Base-by-base conservation (phyloP, 2,113 vertebrate genomes). In the Tautogolabrus adspersus region DNA sequence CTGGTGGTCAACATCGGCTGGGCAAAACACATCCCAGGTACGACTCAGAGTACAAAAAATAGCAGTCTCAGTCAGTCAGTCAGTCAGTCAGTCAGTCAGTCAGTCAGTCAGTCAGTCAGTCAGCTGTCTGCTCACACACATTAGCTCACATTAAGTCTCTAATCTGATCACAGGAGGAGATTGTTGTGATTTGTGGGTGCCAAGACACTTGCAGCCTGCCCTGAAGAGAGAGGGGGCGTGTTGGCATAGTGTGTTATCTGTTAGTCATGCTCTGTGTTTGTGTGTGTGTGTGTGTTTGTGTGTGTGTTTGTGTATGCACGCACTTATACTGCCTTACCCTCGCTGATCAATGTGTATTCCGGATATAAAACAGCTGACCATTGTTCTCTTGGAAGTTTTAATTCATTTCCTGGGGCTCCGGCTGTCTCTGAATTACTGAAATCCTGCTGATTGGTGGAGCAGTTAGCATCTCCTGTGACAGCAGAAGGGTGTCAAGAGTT, bases 11-110 rank as follows among this genome's bases (percentile, higher is more conserved):
- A 98, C 94, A 99, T 99, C 78, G 97, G 98, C 93, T 99, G 98
- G 98, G 98, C 98, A 82, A 99, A 99, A 78, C 96, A 99, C 95
- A 98, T 99, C 95, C 98, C 98, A 95, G 97, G 98, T 99, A 90
- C 3, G 42, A 37, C 23, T 69, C 66, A 8, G 26, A 6, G 49
- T n/a, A 3, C 46, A 52, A 26, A 7, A 51, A 46, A 19, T 16
- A 11, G 4, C 59, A 5, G 19, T 8, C 54, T 23, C 19, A 49
- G 16, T 16, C 59, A 18, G 10, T 38, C 37, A 47, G 16, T 19
- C 60, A 16, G 1, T 16, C 54, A 22, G 1, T 23, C 19, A 47
- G 13, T 16, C 59, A 16, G 10, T 38, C 37, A 47, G 16, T 19
- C 60, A 16, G 1, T 16, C 54, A 22, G 1, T 23, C 55, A 18